phyloP scores from a whole-genome alignment of 2,113 vertebrate genomes.

The Poeciliopsis retropinna region DNA sequence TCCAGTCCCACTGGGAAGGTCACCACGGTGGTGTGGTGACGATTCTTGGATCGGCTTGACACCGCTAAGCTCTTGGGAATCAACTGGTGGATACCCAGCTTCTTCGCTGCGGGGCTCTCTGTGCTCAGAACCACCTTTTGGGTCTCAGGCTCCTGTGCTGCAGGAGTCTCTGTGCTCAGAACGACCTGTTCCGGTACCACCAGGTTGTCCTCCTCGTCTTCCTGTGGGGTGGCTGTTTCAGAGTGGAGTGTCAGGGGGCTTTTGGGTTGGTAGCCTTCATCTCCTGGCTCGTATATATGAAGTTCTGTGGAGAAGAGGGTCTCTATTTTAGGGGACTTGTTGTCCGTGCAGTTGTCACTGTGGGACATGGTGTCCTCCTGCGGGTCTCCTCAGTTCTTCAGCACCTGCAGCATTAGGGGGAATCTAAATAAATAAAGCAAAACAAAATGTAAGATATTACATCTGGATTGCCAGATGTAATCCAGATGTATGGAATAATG shows the following conservation, averaged over 20 bases:
- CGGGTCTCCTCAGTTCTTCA: constrained; percentile 24
- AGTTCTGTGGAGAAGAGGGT: constrained; percentile 75
- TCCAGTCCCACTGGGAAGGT: constrained; percentile 66
- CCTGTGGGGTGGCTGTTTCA: rapidly evolving
- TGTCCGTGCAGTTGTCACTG: constrained; percentile 61
- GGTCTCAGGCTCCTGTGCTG: constrained; percentile 81
- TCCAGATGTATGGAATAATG: background rate
- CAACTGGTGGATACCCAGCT: constrained; percentile 87
- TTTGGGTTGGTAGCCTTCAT: constrained; percentile 19
- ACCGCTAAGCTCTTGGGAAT: constrained; percentile 87
- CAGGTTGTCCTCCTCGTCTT: background rate
- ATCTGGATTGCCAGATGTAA: background rate
- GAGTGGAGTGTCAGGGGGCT: background rate
- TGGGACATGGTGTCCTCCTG: constrained; percentile 76
- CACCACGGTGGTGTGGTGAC: constrained; percentile 86
- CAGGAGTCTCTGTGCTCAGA: constrained; percentile 87
- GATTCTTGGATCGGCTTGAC: constrained; percentile 78
- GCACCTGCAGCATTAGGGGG: constrained; percentile 42
- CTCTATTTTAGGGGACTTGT: constrained; percentile 74
- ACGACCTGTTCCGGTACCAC: constrained; percentile 58
- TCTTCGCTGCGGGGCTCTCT: constrained; percentile 80
- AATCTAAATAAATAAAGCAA: constrained; percentile 5
- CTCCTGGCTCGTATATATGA: constrained; percentile 59
- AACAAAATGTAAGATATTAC: background rate
- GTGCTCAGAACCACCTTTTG: constrained; percentile 93